Conservation (phyloP, 2,888 invertebrate genomes). For the Metacarcinus magister region DNA sequence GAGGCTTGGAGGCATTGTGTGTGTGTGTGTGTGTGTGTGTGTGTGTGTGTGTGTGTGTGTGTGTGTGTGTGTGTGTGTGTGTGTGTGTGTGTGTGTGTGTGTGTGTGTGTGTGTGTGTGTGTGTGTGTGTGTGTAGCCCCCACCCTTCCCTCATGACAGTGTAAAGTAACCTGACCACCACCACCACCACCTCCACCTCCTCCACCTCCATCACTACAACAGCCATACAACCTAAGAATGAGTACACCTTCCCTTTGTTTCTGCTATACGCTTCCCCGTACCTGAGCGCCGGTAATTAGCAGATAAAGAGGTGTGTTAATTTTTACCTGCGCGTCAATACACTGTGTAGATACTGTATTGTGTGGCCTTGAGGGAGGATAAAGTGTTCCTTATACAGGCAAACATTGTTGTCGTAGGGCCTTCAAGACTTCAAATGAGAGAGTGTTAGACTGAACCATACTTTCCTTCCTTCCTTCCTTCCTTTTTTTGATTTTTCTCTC, state of each 20-base stretch:
- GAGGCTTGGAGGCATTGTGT: background rate
- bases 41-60: background rate
- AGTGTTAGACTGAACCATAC: background rate
- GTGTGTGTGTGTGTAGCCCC: too few relatives aligned
- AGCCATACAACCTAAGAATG: background rate
- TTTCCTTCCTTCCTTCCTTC: background rate
- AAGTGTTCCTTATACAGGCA: background rate
- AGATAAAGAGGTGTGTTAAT: background rate
- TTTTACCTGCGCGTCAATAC: background rate
- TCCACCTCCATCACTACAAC: background rate
- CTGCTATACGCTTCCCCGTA: too few relatives aligned
- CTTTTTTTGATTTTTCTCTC: too few relatives aligned
- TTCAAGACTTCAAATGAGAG: background rate
- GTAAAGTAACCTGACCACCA: too few relatives aligned
- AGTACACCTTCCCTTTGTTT: background rate
- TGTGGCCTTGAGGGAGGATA: background rate
- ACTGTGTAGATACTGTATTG: background rate
- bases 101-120: too few relatives aligned
- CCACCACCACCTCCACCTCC: background rate
- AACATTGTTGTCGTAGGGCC: background rate
- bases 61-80: constrained; percentile 47
- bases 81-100: too few relatives aligned
- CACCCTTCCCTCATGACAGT: too few relatives aligned
- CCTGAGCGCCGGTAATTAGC: background rate
- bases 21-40: background rate